Evolutionary conservation across 2,888 invertebrate genomes (phyloP).

Genomic region (Drosophila peninsularis): DNA sequence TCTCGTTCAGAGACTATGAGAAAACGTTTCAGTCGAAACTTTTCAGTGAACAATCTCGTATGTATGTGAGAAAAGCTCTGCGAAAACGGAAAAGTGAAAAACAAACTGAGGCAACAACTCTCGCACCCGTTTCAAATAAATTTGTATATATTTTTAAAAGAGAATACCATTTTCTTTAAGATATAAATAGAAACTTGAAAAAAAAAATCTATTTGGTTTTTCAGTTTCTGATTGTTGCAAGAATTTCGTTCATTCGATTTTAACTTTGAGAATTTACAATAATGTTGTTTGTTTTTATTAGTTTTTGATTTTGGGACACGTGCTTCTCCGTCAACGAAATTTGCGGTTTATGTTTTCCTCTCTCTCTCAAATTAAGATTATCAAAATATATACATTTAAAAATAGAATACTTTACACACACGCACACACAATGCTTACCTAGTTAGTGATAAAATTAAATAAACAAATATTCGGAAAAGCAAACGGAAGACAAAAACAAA

Average conservation of each 20-base stretch:
- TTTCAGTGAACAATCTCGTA: slow-evolving; percentile 50
- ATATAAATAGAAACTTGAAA: slow-evolving; percentile 38
- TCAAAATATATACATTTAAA: slow-evolving; percentile 51
- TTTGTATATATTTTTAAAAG: slow-evolving; percentile 27
- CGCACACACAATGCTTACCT: slow-evolving; percentile 11
- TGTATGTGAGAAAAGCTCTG: slow-evolving; percentile 46
- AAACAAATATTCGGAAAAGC: slow-evolving; percentile 12
- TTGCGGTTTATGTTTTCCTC: slow-evolving; percentile 27
- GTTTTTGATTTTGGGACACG: slow-evolving; percentile 35
- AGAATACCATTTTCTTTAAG: slow-evolving; percentile 18
- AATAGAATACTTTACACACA: slow-evolving; percentile 47
- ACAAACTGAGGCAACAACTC: slow-evolving; percentile 30
- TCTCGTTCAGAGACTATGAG: slow-evolving; percentile 25
- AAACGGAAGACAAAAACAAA: background rate
- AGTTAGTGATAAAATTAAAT: slow-evolving; percentile 23
- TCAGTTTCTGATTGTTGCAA: background rate
- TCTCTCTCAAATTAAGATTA: slow-evolving; percentile 46
- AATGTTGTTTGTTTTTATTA: background rate
- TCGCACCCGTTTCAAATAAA: slow-evolving; percentile 13
- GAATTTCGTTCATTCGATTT: background rate
- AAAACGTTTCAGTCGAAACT: slow-evolving; percentile 43
- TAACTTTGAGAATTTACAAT: background rate
- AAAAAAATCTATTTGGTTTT: background rate
- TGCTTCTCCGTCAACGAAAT: slow-evolving; percentile 32
- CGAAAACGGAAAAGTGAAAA: slow-evolving; percentile 31